Evolutionary conservation across 2,113 vertebrate genomes (phyloP).

Genomic region (Addax nasomaculatus): DNA sequence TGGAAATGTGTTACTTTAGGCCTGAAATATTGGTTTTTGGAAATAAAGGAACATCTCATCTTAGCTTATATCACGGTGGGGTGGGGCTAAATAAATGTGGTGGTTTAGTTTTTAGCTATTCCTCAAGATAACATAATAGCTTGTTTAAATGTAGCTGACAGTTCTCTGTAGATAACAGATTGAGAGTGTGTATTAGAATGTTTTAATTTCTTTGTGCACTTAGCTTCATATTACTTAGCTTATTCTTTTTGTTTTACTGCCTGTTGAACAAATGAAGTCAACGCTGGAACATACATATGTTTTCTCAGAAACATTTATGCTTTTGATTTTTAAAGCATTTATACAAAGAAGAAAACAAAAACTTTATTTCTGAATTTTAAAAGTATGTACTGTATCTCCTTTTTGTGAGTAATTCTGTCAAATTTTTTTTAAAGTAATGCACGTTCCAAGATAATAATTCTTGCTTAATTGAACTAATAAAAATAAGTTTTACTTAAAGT

Average conservation of each 20-base stretch:
- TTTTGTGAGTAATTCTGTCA: not conserved
- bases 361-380: not conserved
- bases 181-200: constrained; percentile 6
- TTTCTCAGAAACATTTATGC: not conserved
- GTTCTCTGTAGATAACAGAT: not conserved
- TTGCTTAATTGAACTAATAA: constrained; percentile 8
- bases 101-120: not conserved
- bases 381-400: not conserved
- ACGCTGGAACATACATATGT: not conserved
- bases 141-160: not conserved
- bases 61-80: not conserved
- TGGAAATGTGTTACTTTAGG: not conserved
- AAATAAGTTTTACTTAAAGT: not conserved
- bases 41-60: constrained; percentile 17
- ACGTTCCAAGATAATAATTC: not conserved
- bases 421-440: not conserved
- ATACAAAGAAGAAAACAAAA: not conserved
- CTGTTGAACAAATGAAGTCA: constrained; percentile 12
- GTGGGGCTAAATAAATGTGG: not conserved
- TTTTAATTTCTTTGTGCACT: not conserved
- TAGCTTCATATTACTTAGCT: not conserved
- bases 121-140: not conserved
- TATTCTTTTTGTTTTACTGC: not conserved
- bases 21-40: not conserved
- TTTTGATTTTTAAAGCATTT: constrained; percentile 44